Evolutionary conservation across 2,888 invertebrate species (phyloP), one percentile per base, ranked within the genome.

Genomic region (Aporophyla lueneburgensis): DNA sequence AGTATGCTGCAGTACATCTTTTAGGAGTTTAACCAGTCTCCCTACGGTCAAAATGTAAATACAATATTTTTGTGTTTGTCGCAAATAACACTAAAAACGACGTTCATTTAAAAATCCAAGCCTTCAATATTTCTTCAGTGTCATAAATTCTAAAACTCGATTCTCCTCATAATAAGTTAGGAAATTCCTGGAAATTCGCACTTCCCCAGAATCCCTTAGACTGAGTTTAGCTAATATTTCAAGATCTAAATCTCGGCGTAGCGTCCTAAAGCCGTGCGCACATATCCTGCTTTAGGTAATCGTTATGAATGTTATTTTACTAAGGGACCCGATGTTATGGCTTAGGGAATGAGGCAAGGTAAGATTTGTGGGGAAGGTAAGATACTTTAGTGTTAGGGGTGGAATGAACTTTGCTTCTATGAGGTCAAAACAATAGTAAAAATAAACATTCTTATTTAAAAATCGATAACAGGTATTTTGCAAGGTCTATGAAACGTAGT

Each of bases 211-310:
- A 79, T 76, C 82, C 74, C 68, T 78, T 73, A 65, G 74, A 84
- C 75, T 74, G 71, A 88, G 84, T 87, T 86, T 78, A 69, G 68
- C 84, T 74, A 84, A 88, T 88, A 87, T 83, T 84, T 88, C 88
- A 88, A 85, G 86, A 88, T 88, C 88, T 70, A 82, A 88, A 88
- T 88, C 88, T 86, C 77, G 62, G 65, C 77, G 70, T 63, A 68
- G 76, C 83, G 68, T 71, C 79, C 78, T 71, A 79, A 81, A 86
- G 74, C 84, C 80, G 67, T 79, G 78, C 77, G 81, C 86, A 84
- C 88, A 84, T 83, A 82, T 81, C 79, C 83, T 82, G 80, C 82
- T 84, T 83, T 81, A 78, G 74, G 86, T 87, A 87, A 88, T 81
- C 85, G 80, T 85, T 87, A 87, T 86, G 77, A 81, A 86, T 85